These are phyloP conservation scores for Decapterus maruadsi DNA, from an alignment of 2,797 vertebrate genomes.

Conservation along the genomic window DNA sequence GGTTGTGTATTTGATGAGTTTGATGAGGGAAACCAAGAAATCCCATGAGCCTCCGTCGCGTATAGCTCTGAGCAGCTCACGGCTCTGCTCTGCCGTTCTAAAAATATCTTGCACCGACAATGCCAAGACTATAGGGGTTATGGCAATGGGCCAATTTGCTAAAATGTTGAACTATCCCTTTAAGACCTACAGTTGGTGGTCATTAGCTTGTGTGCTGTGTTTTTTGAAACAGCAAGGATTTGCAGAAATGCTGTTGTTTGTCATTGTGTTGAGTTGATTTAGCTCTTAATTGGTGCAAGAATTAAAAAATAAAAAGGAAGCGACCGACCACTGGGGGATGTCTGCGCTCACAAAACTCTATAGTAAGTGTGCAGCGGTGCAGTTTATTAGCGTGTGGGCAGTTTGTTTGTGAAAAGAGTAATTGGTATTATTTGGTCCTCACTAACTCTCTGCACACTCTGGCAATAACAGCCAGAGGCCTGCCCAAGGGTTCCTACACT, in stretches of 20 bases:
- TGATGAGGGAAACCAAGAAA: too few relatives aligned
- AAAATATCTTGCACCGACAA: too few relatives aligned
- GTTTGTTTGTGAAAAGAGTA: constrained; percentile 35
- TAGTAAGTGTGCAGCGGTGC: neutral
- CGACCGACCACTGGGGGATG: neutral
- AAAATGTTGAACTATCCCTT: too few relatives aligned
- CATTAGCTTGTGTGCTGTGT: neutral
- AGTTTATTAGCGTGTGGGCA: constrained; percentile 15
- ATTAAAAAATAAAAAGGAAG: constrained; percentile 20
- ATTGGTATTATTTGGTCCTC: constrained; percentile 46
- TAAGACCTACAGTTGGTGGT: too few relatives aligned
- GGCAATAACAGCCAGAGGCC: constrained; percentile 47
- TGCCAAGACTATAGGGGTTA: too few relatives aligned
- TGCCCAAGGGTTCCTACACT: constrained; percentile 32
- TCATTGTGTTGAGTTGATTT: constrained; percentile 9
- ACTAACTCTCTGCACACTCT: constrained; percentile 22
- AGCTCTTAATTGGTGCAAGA: constrained; percentile 4
- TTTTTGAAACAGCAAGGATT: constrained; percentile 1
- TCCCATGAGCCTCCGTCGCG: too few relatives aligned
- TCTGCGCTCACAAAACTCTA: neutral
- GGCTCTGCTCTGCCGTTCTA: too few relatives aligned
- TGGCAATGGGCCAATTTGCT: too few relatives aligned
- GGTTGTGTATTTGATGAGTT: too few relatives aligned
- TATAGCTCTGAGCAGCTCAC: too few relatives aligned
- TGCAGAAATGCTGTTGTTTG: constrained; percentile 3